Conservation (phyloP, 2,113 vertebrate species). For the Rhabdornis inornatus region DNA sequence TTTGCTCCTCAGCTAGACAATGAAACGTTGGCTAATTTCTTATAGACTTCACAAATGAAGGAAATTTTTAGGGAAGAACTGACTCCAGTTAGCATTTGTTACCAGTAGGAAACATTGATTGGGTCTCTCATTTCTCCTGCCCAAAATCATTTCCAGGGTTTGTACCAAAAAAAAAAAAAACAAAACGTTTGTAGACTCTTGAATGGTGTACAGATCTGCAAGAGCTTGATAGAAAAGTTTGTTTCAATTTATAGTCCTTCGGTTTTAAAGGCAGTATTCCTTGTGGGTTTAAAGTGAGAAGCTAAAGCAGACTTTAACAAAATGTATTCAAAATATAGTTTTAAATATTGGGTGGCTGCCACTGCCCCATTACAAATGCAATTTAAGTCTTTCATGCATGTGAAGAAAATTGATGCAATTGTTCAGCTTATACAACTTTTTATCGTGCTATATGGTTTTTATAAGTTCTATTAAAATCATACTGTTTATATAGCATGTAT, state of each 20-base stretch:
- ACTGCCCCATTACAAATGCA: neutral
- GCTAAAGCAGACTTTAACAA: neutral
- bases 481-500: neutral
- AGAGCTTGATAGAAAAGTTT: neutral
- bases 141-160: neutral
- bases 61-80: neutral
- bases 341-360: neutral
- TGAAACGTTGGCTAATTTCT: neutral
- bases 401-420: neutral
- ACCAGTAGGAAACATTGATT: neutral
- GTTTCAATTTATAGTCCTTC: neutral
- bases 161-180: neutral
- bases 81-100: neutral
- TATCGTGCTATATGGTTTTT: neutral
- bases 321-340: neutral
- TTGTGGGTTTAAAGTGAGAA: neutral
- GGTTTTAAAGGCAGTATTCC: neutral
- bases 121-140: neutral
- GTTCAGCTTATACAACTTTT: neutral
- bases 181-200: neutral
- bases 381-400: neutral
- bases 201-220: neutral
- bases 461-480: neutral
- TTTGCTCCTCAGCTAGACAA: neutral
- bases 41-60: neutral